Evolutionary conservation across 2,888 invertebrate species (phyloP), one percentile per base, ranked within the genome.

Genomic region (Dryadula phaetusa): DNA sequence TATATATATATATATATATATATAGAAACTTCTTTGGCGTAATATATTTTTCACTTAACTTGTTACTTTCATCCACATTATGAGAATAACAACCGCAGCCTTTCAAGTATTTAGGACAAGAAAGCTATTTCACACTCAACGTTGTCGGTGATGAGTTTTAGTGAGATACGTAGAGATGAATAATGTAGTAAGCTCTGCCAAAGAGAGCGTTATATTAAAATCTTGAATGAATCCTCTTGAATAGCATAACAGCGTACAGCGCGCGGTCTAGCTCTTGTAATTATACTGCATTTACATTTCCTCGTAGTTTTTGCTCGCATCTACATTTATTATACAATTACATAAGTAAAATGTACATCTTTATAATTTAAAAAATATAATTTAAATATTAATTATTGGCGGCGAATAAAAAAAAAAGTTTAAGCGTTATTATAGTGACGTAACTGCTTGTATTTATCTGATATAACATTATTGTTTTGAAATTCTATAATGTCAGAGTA

Each of bases 181-280:
- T 32, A n/a, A 52, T 5, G 32, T 18, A 32, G 20, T 20, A 18
- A 34, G 18, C 34, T 34, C 20, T 14, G 3, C n/a, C 14, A 25
- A 32, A 34, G 34, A 53, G 53, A 54, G 47, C 20, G 34, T 18
- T 34, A 34, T 34, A 53, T 34, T 53, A 18, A 34, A 53, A 34
- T 10, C 34, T 34, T 14, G 18, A 53, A 52, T 18, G 34, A 53
- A 18, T 34, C 34, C 32, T 1, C 8, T 12, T 34, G 53, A 53
- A 34, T 10, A 34, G 3, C 53, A 5, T 18, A 53, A 52, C 16
- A 25, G 14, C 28, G 28, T 52, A 8, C 25, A 28, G n/a, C 28
- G 18, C 20, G 44, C 3, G 44, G 44, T 44, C 20, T 10, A 18
- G 7, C 12, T 18, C 18, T 53, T 18, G 34, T 53, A 34, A 53